Evolutionary conservation across 2,113 vertebrate genomes (phyloP).

Genomic region (Strigops habroptila): DNA sequence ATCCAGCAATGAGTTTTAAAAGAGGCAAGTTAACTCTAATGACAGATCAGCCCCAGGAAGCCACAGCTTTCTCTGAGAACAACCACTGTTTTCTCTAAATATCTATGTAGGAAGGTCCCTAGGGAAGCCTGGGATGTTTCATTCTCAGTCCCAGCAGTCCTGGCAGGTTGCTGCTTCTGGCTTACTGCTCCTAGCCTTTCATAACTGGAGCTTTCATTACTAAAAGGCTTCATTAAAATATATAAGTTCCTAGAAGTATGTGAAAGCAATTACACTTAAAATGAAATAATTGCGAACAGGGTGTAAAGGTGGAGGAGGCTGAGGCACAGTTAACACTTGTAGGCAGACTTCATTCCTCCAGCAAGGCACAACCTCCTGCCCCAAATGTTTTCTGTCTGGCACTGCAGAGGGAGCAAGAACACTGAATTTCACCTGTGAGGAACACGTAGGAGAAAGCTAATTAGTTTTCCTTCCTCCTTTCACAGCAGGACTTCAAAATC

Average conservation of each 20-base stretch:
- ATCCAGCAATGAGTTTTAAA: neutral
- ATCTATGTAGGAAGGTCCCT: neutral
- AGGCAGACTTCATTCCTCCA: neutral
- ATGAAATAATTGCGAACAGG: neutral
- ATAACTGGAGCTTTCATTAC: neutral
- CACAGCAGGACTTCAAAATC: neutral
- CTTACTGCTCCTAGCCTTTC: neutral
- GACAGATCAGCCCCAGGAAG: neutral
- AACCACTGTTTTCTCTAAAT: neutral
- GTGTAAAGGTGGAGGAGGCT: neutral
- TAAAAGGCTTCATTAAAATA: neutral
- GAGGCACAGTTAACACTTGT: neutral
- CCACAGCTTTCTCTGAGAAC: neutral
- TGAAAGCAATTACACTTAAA: neutral
- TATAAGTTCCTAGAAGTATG: neutral
- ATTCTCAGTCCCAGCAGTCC: neutral
- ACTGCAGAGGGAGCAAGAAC: neutral
- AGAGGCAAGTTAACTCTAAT: neutral
- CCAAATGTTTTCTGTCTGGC: neutral
- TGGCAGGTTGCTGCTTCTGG: neutral
- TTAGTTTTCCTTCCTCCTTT: neutral
- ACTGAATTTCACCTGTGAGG: neutral
- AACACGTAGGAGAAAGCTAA: neutral
- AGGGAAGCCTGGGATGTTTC: neutral
- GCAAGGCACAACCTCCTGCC: neutral